Percentiles rank a stretch among this genome's conserved stretches.
phyloP scores from a whole-genome alignment of 1,140 invertebrate genomes.

The Potamilus streckersoni region DNA sequence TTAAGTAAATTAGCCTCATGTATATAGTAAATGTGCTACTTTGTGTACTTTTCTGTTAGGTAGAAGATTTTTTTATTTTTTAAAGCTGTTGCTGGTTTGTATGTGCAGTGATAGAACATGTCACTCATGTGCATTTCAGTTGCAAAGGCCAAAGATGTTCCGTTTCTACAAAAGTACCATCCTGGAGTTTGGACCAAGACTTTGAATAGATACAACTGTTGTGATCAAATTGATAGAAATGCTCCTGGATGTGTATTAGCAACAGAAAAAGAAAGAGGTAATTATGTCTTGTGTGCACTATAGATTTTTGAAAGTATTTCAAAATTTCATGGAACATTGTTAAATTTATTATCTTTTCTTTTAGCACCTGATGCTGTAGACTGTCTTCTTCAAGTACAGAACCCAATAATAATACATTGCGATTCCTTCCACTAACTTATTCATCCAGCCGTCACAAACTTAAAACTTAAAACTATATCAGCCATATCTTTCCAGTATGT shows the following conservation, averaged over 20 bases:
- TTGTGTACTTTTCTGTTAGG: neutral
- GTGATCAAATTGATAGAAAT: conserved; percentile 49
- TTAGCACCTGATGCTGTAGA: too few species aligned
- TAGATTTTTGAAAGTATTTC: too few species aligned
- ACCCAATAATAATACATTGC: too few species aligned
- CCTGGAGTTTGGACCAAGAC: conserved; percentile 53
- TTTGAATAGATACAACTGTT: conserved; percentile 48
- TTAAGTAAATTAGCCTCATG: neutral
- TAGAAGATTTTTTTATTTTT: too few species aligned
- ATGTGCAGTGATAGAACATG: neutral
- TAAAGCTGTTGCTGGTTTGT: neutral
- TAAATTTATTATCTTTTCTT: too few species aligned
- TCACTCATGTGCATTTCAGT: conserved; percentile 16
- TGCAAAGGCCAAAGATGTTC: conserved; percentile 12
- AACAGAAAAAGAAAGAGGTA: conserved; percentile 7
- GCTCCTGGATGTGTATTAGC: conserved; percentile 44
- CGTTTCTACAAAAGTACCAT: conserved; percentile 49
- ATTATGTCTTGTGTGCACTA: neutral
- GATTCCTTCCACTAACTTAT: too few species aligned
- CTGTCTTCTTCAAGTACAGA: too few species aligned
- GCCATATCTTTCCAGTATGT: too few species aligned
- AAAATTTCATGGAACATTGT: too few species aligned
- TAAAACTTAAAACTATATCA: too few species aligned
- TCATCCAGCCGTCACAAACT: too few species aligned
- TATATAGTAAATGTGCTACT: neutral